These are phyloP conservation scores for Pogonocherus hispidulus DNA, from an alignment of 2,888 invertebrate genomes.

Conservation along the genomic window DNA sequence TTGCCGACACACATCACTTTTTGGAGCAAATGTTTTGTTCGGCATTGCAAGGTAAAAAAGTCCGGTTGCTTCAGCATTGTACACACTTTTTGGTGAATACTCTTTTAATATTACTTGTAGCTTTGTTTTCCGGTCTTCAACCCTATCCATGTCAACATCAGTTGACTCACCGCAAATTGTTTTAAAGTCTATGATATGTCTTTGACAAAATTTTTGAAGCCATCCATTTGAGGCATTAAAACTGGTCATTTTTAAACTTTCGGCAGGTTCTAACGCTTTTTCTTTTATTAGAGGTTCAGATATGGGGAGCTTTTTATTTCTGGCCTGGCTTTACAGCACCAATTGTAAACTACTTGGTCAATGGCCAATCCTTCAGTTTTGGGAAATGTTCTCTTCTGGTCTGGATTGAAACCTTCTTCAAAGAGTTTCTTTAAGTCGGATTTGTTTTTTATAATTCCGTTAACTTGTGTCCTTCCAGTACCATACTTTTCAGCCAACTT, in stretches of 20 bases:
- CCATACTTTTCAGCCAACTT: neutral
- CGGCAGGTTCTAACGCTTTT: conserved; percentile 26
- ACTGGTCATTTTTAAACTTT: neutral
- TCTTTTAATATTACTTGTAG: conserved; percentile 9
- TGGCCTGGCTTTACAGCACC: conserved; percentile 35
- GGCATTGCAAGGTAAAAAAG: conserved; percentile 7
- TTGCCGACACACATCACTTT: neutral
- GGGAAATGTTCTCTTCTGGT: conserved; percentile 33
- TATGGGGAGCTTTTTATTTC: conserved; percentile 33
- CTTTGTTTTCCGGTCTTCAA: conserved; percentile 25
- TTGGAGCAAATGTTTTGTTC: neutral
- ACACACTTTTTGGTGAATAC: conserved; percentile 22
- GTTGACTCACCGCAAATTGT: conserved; percentile 34
- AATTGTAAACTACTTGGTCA: conserved; percentile 36
- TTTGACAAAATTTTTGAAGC: conserved; percentile 10
- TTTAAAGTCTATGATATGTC: conserved; percentile 26
- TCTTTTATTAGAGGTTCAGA: conserved; percentile 32
- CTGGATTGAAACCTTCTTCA: conserved; percentile 9
- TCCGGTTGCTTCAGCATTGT: conserved; percentile 29
- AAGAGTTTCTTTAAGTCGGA: conserved; percentile 6
- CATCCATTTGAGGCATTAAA: conserved; percentile 34
- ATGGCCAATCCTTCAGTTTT: conserved; percentile 25
- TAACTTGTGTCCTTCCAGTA: conserved; percentile 29
- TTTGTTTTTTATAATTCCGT: conserved; percentile 32
- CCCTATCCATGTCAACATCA: conserved; percentile 13